Evolutionary conservation across 2,797 vertebrate species (phyloP).

Genomic region (Chiloscyllium punctatum): DNA sequence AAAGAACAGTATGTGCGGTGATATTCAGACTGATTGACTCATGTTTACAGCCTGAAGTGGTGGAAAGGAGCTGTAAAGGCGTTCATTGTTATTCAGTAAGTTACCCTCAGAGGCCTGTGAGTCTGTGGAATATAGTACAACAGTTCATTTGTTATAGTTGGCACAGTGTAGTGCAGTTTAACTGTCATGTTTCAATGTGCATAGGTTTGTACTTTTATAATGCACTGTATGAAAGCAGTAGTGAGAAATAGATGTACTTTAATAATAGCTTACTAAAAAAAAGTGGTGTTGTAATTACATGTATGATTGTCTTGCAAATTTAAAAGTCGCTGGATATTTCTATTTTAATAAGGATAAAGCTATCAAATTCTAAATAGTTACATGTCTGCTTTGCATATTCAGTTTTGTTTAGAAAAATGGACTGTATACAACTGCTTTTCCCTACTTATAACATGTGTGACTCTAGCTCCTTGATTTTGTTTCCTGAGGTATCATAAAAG

Average conservation of each 20-base stretch:
- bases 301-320: neutral
- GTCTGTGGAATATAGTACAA: neutral
- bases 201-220: neutral
- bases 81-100: neutral
- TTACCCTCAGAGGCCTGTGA: neutral
- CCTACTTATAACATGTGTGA: neutral
- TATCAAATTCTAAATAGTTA: neutral
- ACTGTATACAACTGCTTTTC: neutral
- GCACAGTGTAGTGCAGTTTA: neutral
- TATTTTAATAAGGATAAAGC: neutral
- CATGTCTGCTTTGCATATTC: neutral
- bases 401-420: neutral
- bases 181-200: neutral
- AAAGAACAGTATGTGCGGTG: neutral
- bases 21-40: neutral
- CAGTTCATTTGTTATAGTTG: neutral
- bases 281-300: neutral
- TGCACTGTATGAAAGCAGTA: neutral
- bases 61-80: neutral
- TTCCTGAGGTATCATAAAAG: neutral
- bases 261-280: neutral
- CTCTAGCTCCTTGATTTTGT: neutral
- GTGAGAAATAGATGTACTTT: neutral
- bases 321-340: neutral
- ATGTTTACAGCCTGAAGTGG: neutral